Evolutionary conservation across 2,113 vertebrate genomes (phyloP), one percentile per base, ranked within the genome.

Genomic region (Phyllopteryx taeniolatus): DNA sequence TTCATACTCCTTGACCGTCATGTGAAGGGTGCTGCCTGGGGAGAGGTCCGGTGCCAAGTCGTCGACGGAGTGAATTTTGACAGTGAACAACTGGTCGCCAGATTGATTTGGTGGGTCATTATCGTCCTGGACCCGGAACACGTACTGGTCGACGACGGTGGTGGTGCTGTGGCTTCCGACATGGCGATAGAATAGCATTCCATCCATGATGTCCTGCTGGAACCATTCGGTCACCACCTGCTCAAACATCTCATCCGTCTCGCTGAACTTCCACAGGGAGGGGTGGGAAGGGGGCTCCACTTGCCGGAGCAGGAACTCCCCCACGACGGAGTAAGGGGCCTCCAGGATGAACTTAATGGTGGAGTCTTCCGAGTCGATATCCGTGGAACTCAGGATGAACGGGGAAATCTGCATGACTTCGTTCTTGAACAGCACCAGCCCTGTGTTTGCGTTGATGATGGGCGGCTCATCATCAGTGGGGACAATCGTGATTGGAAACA

Each of bases 1-100:
- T 83, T 96, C 94, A 73, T 96, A 97, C 64, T 98, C 96, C 56
- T 95, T 92, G 14, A 98, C 96, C 20, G 94, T 92, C 93, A 98
- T 96, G 73, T 95, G 93, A 53, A 99, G 91, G 22, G 92, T 93
- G 75, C 94, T 95, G 74, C 94, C 94, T 0, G 89, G 90, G 2
- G 93, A 92, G 71, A 96, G 88, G 68, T 95, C 94, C 2, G 97
- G 95, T 9, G 95, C 80, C 17, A 99, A 83, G 68, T 95, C 94
- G 72, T 99, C 97, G 2, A 98, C 83, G 0, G 97, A 95, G 42
- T 96, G 94, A 8, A 98, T 90, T 72, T 94, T 95, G 15, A 96
- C 85, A 13, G 94, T 84, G 76, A 99, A 98, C n/a, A 75, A 89
- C 59, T 95, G 95, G 1, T 93, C 91, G 0, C 92, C 94, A 83